Evolutionary conservation across 2,113 vertebrate species (phyloP), one percentile per base, ranked within the genome.

Genomic region (Meriones unguiculatus): DNA sequence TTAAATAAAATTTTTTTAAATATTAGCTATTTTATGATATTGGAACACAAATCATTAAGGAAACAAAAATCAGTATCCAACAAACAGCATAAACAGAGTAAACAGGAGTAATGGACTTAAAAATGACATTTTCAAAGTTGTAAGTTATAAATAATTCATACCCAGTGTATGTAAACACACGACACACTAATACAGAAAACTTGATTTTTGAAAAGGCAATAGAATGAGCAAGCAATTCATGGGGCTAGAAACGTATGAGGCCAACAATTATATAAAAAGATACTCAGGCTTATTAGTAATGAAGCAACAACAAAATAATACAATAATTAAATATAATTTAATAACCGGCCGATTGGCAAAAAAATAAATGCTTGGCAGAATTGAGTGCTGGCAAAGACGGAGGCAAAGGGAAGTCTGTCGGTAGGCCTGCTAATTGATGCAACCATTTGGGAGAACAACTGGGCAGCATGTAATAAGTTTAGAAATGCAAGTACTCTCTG

Each of bases 231-330:
- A 10, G 14, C 14, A 52, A 3, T 70, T 8, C 38, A 35, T 35
- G 25, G 2, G 30, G 18, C 28, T 73, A 81, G 81, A 95, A 70
- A 90, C 32, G 20, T 52, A 54, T 0, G 0, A 54, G 18, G 32
- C 89, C 75, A 89, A n/a, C 46, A 78, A 75, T 80, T 20, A 41
- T n/a, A 12, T 87, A 87, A 89, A 89, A 38, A 94, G 54, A 52
- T 69, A 76, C 13, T 81, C 28, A 73, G 59, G 2, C 62, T 59
- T 93, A n/a, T 89, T 77, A 78, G 6, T 62, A 90, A 92, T 38
- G 72, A 96, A 93, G 52, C 84, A 86, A 69, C 72, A 92, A 87
- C 38, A 77, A 88, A 95, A 84, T 50, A 67, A 87, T 72, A n/a
- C 32, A 89, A 25, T 93, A 59, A 76, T 92, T 94, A 88, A 88